Conservation (phyloP, 1,140 invertebrate genomes). For the Drosophila bocki region DNA sequence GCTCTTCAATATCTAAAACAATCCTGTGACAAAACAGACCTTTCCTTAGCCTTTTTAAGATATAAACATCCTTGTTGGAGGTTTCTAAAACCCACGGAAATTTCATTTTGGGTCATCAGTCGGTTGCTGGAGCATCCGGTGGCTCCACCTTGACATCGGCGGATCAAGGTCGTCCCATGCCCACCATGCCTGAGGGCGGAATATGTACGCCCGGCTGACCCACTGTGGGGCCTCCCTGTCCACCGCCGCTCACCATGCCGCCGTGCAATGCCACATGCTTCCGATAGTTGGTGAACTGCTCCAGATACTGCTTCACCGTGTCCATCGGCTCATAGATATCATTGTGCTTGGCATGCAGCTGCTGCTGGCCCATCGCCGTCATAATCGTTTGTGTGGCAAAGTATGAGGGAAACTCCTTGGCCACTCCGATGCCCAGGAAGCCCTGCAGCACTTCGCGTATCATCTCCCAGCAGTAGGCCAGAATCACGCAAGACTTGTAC, state of each 20-base stretch:
- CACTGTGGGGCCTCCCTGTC: neutral
- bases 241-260: conserved; percentile 13
- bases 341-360: conserved; percentile 87
- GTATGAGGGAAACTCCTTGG: conserved; percentile 88
- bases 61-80: neutral
- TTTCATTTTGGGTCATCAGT: conserved; percentile 3
- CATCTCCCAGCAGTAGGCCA: conserved; percentile 95
- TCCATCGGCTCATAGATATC: conserved; percentile 95
- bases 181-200: conserved; percentile 40
- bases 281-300: conserved; percentile 95
- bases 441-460: conserved; percentile 97
- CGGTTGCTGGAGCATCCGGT: conserved; percentile 46
- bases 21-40: neutral
- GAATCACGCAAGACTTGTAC: conserved; percentile 95
- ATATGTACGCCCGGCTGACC: conserved; percentile 31
- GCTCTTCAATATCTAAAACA: neutral
- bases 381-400: conserved; percentile 86
- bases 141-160: conserved; percentile 74
- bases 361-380: conserved; percentile 80
- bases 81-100: neutral
- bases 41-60: neutral
- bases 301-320: conserved; percentile 97
- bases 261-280: conserved; percentile 86
- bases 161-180: conserved; percentile 60
- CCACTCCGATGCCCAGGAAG: conserved; percentile 92